These are phyloP conservation scores for Mus spicilegus DNA, from an alignment of 2,113 vertebrate species.

Conservation along the genomic window DNA sequence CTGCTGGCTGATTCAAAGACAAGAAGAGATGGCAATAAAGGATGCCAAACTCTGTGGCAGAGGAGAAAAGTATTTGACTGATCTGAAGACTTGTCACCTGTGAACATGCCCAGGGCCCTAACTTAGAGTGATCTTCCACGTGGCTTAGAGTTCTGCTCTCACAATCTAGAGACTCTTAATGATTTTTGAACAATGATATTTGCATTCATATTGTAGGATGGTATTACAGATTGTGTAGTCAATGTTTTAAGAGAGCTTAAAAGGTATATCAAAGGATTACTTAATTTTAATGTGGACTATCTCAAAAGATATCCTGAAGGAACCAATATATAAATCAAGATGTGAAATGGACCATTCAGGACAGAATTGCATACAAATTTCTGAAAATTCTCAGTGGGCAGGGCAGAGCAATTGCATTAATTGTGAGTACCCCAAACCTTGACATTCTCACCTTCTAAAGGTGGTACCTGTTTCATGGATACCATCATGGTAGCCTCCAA, in stretches of 20 bases:
- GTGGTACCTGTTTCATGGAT: neutral
- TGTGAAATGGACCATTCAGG: neutral
- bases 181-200: neutral
- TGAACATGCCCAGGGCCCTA: neutral
- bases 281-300: neutral
- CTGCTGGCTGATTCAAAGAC: neutral
- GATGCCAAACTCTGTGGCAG: accelerated
- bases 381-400: neutral
- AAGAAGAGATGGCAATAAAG: neutral
- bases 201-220: neutral
- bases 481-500: neutral
- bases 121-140: too few relatives aligned
- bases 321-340: neutral
- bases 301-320: neutral
- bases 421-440: neutral
- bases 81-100: neutral
- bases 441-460: neutral
- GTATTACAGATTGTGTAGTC: neutral
- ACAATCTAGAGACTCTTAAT: neutral
- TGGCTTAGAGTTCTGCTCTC: neutral
- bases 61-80: neutral
- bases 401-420: neutral
- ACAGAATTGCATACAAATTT: neutral
- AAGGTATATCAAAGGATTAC: neutral
- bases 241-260: neutral